These are phyloP conservation scores for Trichomalopsis sarcophagae DNA, from an alignment of 1,140 invertebrate species.

Conservation along the genomic window DNA sequence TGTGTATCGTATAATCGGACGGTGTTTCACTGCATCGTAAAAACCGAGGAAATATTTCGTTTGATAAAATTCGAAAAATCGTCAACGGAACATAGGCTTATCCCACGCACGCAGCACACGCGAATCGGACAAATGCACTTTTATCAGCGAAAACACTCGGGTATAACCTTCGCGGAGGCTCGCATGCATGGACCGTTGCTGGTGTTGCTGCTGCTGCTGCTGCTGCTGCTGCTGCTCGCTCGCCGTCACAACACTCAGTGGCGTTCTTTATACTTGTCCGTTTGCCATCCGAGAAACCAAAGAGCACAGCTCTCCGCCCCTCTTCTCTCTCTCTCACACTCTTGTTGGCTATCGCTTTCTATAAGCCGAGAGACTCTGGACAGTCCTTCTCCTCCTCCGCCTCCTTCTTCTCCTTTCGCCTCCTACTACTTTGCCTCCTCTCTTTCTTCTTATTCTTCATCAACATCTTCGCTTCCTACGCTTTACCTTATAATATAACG, in stretches of 20 bases:
- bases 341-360: slow-evolving; percentile 12
- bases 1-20: neutral
- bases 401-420: neutral
- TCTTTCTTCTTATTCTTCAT: slow-evolving; percentile 17
- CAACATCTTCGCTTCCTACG: neutral
- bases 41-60: too few relatives aligned
- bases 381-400: slow-evolving; percentile 28
- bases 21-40: too few relatives aligned
- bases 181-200: neutral
- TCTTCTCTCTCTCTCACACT: slow-evolving; percentile 57
- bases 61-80: too few relatives aligned
- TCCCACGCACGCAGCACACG: too few relatives aligned
- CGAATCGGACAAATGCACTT: too few relatives aligned
- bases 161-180: neutral
- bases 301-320: slow-evolving; percentile 47
- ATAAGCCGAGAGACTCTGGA: neutral
- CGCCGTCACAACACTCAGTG: slow-evolving; percentile 69
- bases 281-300: neutral
- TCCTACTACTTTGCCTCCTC: neutral
- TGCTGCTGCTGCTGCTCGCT: slow-evolving; percentile 39
- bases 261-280: slow-evolving; percentile 46
- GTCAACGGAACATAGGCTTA: too few relatives aligned
- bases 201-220: neutral
- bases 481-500: neutral
- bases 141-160: too few relatives aligned